Base-by-base conservation (phyloP, 1,140 invertebrate species). In the Papilio polyxenes region DNA sequence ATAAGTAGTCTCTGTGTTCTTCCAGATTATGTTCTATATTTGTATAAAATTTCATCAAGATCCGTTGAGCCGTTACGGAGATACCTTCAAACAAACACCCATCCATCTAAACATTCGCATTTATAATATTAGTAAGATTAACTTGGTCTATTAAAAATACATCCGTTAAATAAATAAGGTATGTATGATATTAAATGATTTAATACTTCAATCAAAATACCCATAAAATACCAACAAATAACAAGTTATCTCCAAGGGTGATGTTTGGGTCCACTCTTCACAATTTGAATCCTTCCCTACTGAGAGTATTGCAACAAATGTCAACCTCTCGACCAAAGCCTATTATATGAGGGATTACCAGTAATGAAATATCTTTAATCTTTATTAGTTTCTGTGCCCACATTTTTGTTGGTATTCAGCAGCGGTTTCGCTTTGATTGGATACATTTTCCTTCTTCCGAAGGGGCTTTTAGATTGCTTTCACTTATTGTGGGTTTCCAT, bases 321-420 rank as follows among this genome's bases (percentile, higher is more conserved):
- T 93, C 91, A 92, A 88, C 87, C 83, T 79, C n/a, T 80, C 59
- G 75, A 78, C 83, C 75, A 92, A 92, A 93, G 91, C 92, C 91
- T 92, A 92, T 92, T 93, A 93, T 87, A 82, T 85, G 82, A 82
- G 75, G 92, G 92, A 92, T 93, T 93, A 92, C 87, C 83, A 76
- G 92, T 93, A 93, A 93, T 93, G 92, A 92, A 93, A 93, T 93
- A 93, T 92, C 89, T 92, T 92, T 93, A 93, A 92, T 93, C 91
- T 93, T 89, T 92, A 92, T 92, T 90, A 92, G 88, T 89, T 86
- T 85, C 86, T 86, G 83, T 81, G 85, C 82, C 84, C 87, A 88
- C 86, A 89, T 90, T 85, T 81, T 83, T 89, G 85, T 88, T 85
- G 83, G 81, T 80, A 85, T 86, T 86, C 86, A 84, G 77, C 10